Evolutionary conservation across 2,888 invertebrate genomes (phyloP).

Genomic region (Chrysodeixis includens): DNA sequence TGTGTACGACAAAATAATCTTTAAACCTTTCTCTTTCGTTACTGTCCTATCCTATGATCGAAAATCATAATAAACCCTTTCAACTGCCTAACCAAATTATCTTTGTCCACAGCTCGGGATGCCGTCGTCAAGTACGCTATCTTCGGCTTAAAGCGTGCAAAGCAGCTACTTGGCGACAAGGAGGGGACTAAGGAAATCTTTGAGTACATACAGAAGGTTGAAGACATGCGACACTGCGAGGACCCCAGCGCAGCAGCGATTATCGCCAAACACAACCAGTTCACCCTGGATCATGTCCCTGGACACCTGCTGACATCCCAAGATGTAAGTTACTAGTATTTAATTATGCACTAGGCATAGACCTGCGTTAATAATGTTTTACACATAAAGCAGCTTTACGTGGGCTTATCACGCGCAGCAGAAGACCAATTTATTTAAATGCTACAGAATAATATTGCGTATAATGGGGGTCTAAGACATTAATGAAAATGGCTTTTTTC

Average conservation of each 20-base stretch:
- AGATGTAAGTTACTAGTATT: slow-evolving; percentile 80
- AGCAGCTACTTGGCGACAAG: slow-evolving; percentile 77
- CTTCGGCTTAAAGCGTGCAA: slow-evolving; percentile 86
- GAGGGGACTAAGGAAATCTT: slow-evolving; percentile 78
- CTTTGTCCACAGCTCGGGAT: slow-evolving; percentile 71
- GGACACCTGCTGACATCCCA: slow-evolving; percentile 90
- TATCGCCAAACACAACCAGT: slow-evolving; percentile 84
- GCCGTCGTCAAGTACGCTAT: slow-evolving; percentile 87
- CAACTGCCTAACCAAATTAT: background rate
- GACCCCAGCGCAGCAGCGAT: slow-evolving; percentile 86
- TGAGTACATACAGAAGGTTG: slow-evolving; percentile 83
- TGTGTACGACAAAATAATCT: too few relatives aligned
- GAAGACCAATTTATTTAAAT: too few relatives aligned
- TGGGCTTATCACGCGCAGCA: too few relatives aligned
- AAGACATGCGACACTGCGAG: slow-evolving; percentile 85
- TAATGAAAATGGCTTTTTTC: too few relatives aligned
- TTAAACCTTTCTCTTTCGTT: too few relatives aligned
- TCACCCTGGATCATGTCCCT: slow-evolving; percentile 92
- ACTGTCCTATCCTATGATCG: too few relatives aligned
- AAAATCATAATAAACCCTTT: too few relatives aligned
- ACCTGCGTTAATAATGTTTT: too few relatives aligned
- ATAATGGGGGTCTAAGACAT: too few relatives aligned
- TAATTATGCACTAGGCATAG: too few relatives aligned
- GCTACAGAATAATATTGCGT: too few relatives aligned
- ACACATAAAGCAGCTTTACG: too few relatives aligned